A percentile compares a stretch with the other conserved stretches of the same genome.
Evolutionary conservation across 2,113 vertebrate species (phyloP).

Genomic region (Planiliza haematocheilus): DNA sequence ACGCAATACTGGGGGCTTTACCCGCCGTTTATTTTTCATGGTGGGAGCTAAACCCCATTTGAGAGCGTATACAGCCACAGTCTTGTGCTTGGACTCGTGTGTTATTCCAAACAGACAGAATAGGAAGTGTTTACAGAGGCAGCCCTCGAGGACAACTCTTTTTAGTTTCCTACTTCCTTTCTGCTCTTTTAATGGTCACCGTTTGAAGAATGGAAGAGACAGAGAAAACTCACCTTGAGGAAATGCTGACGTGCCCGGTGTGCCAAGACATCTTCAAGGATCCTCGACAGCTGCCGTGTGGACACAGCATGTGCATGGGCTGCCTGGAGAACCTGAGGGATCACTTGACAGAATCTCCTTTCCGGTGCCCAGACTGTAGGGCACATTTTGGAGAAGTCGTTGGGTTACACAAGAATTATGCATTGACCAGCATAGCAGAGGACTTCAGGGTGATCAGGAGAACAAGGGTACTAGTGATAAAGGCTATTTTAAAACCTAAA

Average conservation of each 20-base stretch:
- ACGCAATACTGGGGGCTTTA: neutral
- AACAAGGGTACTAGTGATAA: conserved; percentile 28
- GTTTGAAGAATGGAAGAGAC: conserved; percentile 37
- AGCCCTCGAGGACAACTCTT: neutral
- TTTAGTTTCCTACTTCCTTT: conserved; percentile 4
- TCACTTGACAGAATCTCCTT: conserved; percentile 29
- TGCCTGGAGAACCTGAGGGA: conserved; percentile 67
- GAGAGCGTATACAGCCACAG: neutral
- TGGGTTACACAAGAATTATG: conserved; percentile 62
- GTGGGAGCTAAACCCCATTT: neutral
- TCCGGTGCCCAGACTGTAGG: conserved; percentile 75
- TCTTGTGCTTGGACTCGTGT: no score
- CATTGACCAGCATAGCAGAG: conserved; percentile 67
- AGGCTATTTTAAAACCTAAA: neutral
- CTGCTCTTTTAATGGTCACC: neutral
- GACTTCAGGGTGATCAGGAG: conserved; percentile 51
- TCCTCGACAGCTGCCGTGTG: conserved; percentile 76
- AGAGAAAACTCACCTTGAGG: conserved; percentile 33
- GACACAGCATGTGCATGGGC: conserved; percentile 73
- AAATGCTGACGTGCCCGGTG: conserved; percentile 75
- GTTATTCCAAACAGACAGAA: neutral
- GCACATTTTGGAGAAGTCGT: conserved; percentile 17
- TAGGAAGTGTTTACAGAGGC: neutral
- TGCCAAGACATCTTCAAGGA: conserved; percentile 76
- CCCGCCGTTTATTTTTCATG: neutral